Base-by-base conservation (phyloP, 2,888 invertebrate species). In the Pycnomerus fuliginosus region DNA sequence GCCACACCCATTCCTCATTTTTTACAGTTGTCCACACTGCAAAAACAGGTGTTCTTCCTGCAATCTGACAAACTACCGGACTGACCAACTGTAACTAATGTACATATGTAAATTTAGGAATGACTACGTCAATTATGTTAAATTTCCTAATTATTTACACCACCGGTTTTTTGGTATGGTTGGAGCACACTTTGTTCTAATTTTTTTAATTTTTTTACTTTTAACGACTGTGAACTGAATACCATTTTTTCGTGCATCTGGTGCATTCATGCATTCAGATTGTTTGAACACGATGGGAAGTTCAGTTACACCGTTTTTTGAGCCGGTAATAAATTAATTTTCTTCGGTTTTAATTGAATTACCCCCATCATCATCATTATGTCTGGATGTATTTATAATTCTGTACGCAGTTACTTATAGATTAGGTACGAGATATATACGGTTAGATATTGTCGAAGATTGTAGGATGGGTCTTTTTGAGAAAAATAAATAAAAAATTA, bases 1-100 rank as follows among this genome's bases (percentile, higher is more conserved):
- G 70, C 71, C 70, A 68, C 72, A 67, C 71, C 72, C 69, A 67
- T 58, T 59, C 55, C 59, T 61, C 64, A 63, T 65, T 64, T 65
- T 63, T 24, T 31, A 52, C 55, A 60, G 61, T 59, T 55, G 61
- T 55, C 57, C 65, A 61, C 50, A 16, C 35, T 3, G 16, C 57
- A 64, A 65, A 65, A 64, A 61, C 67, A 65, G 62, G 65, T 64
- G 64, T 53, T 56, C 43, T 29, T 23, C 34, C 35, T 31, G 25
- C 33, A 7, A 13, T 13, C 32, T 36, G 24, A 30, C 35, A 20
- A 45, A 33, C 34, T 49, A 40, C 44, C 54, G 47, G 4, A 37
- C 53, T 65, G 67, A 55, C 55, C 60, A 42, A 56, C 68, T 68
- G 63, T 62, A 56, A 56, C 67, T 66, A 66, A 69, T 64, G 64